Conservation (phyloP, 1,140 invertebrate genomes). For the Pentalonia nigronervosa region DNA sequence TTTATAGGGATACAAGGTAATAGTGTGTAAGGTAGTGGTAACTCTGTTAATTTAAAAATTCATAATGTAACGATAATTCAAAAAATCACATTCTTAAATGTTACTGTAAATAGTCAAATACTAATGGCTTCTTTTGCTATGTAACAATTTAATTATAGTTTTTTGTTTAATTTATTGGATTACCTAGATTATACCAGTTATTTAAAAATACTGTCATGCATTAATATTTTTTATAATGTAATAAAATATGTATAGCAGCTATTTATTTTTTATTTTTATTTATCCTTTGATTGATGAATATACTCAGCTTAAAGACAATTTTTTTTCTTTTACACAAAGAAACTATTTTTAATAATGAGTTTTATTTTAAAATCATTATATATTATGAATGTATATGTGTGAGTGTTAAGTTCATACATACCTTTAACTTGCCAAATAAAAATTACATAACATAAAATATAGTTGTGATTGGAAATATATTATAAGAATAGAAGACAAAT, state of each 20-base stretch:
- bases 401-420: too few species aligned
- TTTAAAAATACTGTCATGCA: background rate
- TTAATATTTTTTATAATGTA: constrained; percentile 20
- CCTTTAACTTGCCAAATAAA: too few species aligned
- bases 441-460: too few species aligned
- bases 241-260: background rate
- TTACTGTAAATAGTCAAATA: background rate
- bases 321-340: background rate
- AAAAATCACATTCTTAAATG: background rate
- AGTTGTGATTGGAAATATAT: too few species aligned
- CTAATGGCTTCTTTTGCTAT: background rate
- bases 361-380: too few species aligned
- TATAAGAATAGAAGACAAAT: too few species aligned
- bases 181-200: background rate
- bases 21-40: constrained; percentile 4
- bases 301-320: background rate
- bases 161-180: background rate
- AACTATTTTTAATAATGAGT: too few species aligned
- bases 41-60: background rate
- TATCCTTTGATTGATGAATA: background rate
- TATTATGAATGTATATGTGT: too few species aligned
- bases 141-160: background rate
- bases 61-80: background rate
- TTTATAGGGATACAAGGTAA: constrained; percentile 19
- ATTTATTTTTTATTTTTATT: background rate